Evolutionary conservation across 2,113 vertebrate genomes (phyloP).

Genomic region (Leucoraja erinaceus): DNA sequence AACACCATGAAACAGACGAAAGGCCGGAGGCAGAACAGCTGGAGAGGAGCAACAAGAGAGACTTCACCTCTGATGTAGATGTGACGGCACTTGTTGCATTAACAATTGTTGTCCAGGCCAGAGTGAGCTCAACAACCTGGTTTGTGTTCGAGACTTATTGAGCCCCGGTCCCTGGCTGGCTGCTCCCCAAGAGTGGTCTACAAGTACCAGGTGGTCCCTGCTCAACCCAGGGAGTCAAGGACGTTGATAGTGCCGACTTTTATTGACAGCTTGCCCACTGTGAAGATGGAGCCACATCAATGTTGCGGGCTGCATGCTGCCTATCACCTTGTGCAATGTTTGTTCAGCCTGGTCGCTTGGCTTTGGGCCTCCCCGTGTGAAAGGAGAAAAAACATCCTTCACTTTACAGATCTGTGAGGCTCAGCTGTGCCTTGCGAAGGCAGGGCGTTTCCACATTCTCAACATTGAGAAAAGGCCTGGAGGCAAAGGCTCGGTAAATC

Average conservation of each 20-base stretch:
- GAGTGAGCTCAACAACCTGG: background rate
- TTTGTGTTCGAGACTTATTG: background rate
- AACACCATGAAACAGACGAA: background rate
- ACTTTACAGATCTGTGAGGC: no score
- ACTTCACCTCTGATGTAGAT: background rate
- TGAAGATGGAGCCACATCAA: background rate
- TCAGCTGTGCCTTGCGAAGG: background rate
- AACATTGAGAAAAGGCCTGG: no score
- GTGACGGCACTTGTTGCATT: background rate
- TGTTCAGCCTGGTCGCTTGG: background rate
- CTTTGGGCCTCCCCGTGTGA: background rate
- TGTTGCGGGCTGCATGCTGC: background rate
- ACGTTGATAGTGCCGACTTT: background rate
- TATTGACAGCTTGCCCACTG: background rate
- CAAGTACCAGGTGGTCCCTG: background rate
- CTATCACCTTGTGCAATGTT: background rate
- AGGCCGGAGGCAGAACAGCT: background rate
- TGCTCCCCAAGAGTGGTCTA: background rate
- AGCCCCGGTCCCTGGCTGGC: background rate
- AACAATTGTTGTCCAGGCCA: no score
- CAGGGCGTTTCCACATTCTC: no score
- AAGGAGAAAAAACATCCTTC: background rate
- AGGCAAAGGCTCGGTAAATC: no score
- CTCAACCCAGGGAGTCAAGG: background rate
- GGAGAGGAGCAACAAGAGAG: no score